Evolutionary conservation across 1,140 invertebrate species (phyloP).

Genomic region (Conus ventricosus): DNA sequence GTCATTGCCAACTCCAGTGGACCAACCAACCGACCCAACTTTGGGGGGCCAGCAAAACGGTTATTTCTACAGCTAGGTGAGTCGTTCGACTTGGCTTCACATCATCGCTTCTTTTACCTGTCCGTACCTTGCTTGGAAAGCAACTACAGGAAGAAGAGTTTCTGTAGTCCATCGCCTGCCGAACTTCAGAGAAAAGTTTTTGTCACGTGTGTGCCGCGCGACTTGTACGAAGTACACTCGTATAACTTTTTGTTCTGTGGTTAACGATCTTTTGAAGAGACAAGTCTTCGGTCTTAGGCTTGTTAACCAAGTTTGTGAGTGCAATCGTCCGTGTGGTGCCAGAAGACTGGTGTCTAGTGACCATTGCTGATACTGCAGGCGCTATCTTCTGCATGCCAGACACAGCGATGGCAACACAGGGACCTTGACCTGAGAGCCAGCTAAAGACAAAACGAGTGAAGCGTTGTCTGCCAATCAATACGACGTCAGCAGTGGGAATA

Average conservation of each 20-base stretch:
- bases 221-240: no score
- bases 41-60: no score
- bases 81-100: not conserved
- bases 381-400: not conserved
- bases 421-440: not conserved
- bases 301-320: no score
- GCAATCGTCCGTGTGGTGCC: no score
- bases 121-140: no score
- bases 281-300: no score
- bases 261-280: no score
- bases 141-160: no score
- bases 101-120: no score
- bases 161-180: not conserved
- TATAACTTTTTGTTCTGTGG: no score
- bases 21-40: not conserved
- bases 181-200: constrained; percentile 1
- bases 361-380: not conserved
- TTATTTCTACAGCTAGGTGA: not conserved
- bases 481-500: not conserved
- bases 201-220: not conserved
- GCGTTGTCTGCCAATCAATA: not conserved
- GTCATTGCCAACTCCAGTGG: not conserved
- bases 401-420: not conserved
- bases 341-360: no score
- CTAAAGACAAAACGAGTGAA: not conserved